phyloP scores from a whole-genome alignment of 2,113 vertebrate species.

The Sigmodon hispidus region DNA sequence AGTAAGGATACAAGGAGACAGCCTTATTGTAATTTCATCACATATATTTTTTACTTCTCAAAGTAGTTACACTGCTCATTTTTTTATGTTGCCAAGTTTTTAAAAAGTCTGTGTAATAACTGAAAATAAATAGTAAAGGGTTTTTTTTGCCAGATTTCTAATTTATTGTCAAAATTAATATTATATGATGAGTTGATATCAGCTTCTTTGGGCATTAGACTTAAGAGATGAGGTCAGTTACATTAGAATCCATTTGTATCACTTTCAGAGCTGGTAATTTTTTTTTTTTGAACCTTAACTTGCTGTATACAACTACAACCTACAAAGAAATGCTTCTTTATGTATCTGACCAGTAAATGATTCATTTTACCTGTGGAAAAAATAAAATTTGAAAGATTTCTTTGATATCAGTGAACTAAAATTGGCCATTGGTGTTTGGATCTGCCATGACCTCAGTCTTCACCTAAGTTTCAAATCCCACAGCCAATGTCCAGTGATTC shows the following conservation, averaged over 20 bases:
- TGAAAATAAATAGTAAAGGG: neutral
- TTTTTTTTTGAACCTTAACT: neutral
- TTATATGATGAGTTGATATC: neutral
- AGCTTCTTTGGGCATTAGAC: neutral
- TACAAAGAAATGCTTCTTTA: neutral
- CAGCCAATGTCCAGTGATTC: neutral
- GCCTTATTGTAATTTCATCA: neutral
- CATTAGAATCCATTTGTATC: neutral
- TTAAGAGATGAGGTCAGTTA: neutral
- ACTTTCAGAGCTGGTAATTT: neutral
- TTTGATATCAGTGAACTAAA: neutral
- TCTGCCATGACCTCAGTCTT: neutral
- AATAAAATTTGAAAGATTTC: neutral
- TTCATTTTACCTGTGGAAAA: neutral
- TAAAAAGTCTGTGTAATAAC: neutral
- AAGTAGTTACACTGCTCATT: neutral
- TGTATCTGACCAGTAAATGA: neutral
- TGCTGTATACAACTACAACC: neutral
- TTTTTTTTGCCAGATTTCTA: neutral
- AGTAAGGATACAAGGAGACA: too few relatives aligned
- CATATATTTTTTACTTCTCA: neutral
- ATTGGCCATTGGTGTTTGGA: neutral
- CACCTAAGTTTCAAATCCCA: neutral
- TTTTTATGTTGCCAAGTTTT: neutral
- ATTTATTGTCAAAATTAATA: neutral